Conservation (phyloP, 2,113 vertebrate species). For the Eretmochelys imbricata region DNA sequence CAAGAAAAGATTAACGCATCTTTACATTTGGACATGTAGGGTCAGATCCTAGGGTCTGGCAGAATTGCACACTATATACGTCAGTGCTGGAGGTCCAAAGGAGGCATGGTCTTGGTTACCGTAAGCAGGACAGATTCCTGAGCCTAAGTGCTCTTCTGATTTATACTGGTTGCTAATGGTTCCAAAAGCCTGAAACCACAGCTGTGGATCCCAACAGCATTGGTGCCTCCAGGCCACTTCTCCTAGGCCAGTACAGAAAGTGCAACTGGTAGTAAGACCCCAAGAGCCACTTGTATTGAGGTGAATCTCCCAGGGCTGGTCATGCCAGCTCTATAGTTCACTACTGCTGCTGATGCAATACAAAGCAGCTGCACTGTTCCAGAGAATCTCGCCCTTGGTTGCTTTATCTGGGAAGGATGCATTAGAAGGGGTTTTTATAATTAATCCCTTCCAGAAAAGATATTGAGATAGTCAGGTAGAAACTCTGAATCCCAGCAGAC, state of each 20-base stretch:
- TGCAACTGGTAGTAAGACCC: conserved; percentile 44
- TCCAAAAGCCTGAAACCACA: neutral
- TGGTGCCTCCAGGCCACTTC: neutral
- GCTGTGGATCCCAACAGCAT: neutral
- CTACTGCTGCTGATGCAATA: neutral
- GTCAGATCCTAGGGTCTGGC: neutral
- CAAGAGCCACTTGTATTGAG: neutral
- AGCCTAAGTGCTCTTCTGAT: neutral
- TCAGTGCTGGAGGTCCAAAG: neutral
- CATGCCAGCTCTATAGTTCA: neutral
- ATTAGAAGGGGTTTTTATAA: conserved; percentile 38
- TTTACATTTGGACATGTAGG: neutral
- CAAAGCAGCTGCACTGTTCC: conserved; percentile 38
- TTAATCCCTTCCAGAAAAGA: conserved; percentile 48
- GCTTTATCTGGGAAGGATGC: conserved; percentile 49
- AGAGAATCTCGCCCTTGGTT: conserved; percentile 27
- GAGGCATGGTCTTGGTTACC: neutral
- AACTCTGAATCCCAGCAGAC: conserved; percentile 41
- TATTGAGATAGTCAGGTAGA: conserved; percentile 40
- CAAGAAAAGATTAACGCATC: neutral
- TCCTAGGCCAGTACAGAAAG: neutral
- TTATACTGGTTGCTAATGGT: neutral
- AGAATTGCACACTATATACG: neutral
- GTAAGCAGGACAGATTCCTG: neutral
- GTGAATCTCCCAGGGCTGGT: conserved; percentile 56